phyloP scores from a whole-genome alignment of 2,797 vertebrate genomes.

The Microcaecilia unicolor region DNA sequence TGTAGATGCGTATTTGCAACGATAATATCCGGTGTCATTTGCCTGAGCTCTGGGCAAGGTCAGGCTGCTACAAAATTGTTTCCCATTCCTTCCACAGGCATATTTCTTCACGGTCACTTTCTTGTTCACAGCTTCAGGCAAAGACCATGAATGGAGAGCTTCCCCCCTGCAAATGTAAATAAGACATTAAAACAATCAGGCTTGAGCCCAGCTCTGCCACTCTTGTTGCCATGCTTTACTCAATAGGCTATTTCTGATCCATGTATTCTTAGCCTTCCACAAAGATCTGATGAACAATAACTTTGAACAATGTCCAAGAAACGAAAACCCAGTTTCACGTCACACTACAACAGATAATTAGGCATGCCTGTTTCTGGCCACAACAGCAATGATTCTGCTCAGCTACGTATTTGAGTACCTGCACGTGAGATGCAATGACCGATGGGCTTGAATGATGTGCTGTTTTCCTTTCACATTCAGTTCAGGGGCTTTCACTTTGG shows the following conservation, averaged over 20 bases:
- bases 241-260: slow-evolving; percentile 22
- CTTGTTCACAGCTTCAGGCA: slow-evolving; percentile 58
- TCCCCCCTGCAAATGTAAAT: slow-evolving; percentile 68
- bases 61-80: slow-evolving; percentile 73
- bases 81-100: slow-evolving; percentile 62
- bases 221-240: slow-evolving; percentile 24
- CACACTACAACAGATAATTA: too few relatives aligned
- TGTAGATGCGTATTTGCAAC: slow-evolving; percentile 65
- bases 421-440: slow-evolving; percentile 79
- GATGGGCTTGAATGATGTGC: slow-evolving; percentile 69
- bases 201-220: slow-evolving; percentile 22
- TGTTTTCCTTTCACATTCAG: slow-evolving; percentile 68
- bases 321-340: slow-evolving; percentile 34
- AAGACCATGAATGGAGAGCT: slow-evolving; percentile 73
- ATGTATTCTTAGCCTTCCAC: slow-evolving; percentile 34
- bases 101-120: slow-evolving; percentile 60
- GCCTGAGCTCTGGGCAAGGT: slow-evolving; percentile 57
- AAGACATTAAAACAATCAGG: slow-evolving; percentile 39
- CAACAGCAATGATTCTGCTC: too few relatives aligned
- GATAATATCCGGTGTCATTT: slow-evolving; percentile 76
- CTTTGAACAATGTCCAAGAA: slow-evolving; percentile 18
- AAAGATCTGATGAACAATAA: slow-evolving; percentile 31
- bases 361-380: too few relatives aligned
- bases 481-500: slow-evolving; percentile 67
- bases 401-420: too few relatives aligned